A percentile compares a stretch with the other conserved stretches of the same genome.
Conservation (phyloP, 2,113 vertebrate species). For the Calidris pugnax region DNA sequence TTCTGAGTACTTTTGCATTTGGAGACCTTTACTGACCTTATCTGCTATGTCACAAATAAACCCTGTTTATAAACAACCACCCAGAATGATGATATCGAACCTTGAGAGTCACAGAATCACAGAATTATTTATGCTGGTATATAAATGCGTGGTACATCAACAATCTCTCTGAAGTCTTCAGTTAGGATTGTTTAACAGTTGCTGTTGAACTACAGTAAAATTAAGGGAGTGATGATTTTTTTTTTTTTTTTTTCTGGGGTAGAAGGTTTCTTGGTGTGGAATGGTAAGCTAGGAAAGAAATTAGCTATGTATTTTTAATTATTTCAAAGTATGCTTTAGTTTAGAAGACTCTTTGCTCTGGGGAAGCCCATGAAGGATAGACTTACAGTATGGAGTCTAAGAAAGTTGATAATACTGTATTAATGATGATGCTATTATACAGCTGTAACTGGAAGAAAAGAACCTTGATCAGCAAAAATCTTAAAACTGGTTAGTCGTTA, state of each 20-base stretch:
- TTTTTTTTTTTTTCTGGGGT: neutral
- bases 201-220: neutral
- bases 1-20: neutral
- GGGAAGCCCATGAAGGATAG: neutral
- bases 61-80: neutral
- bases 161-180: neutral
- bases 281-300: neutral
- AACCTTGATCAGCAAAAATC: neutral
- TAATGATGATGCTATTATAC: neutral
- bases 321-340: neutral
- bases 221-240: neutral
- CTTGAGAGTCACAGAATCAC: neutral
- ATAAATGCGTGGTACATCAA: neutral
- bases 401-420: neutral
- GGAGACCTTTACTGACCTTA: neutral
- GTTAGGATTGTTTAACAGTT: neutral
- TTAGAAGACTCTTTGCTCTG: neutral
- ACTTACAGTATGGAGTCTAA: neutral
- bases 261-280: neutral
- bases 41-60: neutral
- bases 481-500: neutral
- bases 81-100: neutral
- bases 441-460: neutral
- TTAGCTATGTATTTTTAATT: neutral
- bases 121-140: neutral